phyloP scores from a whole-genome alignment of 2,888 invertebrate species.

The Suillia variegata region DNA sequence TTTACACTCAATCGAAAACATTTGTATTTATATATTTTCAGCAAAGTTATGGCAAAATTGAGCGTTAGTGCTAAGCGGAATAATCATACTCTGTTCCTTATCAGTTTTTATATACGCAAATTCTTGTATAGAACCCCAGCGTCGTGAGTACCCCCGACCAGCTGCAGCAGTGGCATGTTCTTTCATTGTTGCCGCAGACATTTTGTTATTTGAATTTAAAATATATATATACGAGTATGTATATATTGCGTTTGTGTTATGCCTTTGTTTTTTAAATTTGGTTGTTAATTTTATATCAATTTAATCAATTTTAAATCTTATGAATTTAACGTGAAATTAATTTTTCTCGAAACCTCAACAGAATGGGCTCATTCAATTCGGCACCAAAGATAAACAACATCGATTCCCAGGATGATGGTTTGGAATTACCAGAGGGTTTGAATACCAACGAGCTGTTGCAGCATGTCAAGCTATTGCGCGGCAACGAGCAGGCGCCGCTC shows the following conservation, averaged over 20 bases:
- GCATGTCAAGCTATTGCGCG: conserved; percentile 62
- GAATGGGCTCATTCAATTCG: conserved; percentile 77
- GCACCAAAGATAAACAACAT: conserved; percentile 70
- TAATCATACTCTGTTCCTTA: conserved; percentile 47
- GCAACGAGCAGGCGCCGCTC: conserved; percentile 63
- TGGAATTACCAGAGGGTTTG: conserved; percentile 62
- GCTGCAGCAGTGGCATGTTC: neutral
- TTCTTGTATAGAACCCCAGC: conserved; percentile 48
- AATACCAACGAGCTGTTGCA: conserved; percentile 63
- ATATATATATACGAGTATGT: neutral
- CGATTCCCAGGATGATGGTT: conserved; percentile 67
- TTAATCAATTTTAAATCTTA: too few relatives aligned
- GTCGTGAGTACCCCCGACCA: conserved; percentile 53
- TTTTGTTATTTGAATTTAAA: neutral
- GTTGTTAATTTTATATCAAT: neutral
- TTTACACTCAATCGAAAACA: too few relatives aligned
- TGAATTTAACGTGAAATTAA: neutral
- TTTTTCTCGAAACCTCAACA: too few relatives aligned
- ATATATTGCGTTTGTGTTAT: too few relatives aligned
- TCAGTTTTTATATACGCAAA: conserved; percentile 50
- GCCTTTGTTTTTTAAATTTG: neutral
- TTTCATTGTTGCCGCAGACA: neutral
- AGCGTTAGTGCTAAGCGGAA: conserved; percentile 38
- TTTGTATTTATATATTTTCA: too few relatives aligned
- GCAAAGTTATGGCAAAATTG: conserved; percentile 35